A percentile compares a stretch with the other conserved stretches of the same genome.
These are phyloP conservation scores for Phaenicophaeus curvirostris DNA, from an alignment of 2,797 vertebrate genomes.

Conservation along the genomic window DNA sequence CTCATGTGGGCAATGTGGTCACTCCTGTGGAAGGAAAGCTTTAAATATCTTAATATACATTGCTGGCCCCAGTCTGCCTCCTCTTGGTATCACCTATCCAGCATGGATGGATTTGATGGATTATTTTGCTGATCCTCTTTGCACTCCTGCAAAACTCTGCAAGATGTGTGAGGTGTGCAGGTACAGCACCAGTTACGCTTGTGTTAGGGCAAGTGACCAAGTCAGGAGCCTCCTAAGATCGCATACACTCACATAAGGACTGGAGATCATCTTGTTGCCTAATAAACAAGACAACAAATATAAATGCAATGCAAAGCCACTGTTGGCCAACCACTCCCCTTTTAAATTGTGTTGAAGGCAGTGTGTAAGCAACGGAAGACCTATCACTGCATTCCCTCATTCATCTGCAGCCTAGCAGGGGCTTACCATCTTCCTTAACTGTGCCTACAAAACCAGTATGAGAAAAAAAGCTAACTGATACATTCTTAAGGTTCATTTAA, in stretches of 20 bases:
- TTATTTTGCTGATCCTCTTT: not conserved
- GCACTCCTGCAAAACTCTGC: not conserved
- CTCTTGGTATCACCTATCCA: not conserved
- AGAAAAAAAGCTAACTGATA: not conserved
- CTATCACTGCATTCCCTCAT: not conserved
- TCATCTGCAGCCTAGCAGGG: not conserved
- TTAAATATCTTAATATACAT: not conserved
- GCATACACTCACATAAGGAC: not conserved
- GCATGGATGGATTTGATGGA: not conserved
- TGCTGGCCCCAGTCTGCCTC: not conserved
- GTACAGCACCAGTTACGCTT: not conserved
- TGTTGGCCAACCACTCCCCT: not conserved
- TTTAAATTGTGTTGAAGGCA: not conserved
- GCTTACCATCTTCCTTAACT: not conserved
- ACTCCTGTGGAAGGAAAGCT: not conserved
- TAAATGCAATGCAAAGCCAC: not conserved
- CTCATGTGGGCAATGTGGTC: not conserved
- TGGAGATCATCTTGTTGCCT: not conserved
- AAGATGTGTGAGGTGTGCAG: not conserved
- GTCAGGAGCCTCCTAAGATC: not conserved
- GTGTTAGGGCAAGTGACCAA: too few species aligned
- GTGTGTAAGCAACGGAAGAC: not conserved
- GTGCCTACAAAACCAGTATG: not conserved
- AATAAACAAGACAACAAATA: not conserved
- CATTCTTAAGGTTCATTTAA: not conserved